These are phyloP conservation scores for Ophioninae sp. DNA, from an alignment of 2,888 invertebrate genomes.

Conservation along the genomic window DNA sequence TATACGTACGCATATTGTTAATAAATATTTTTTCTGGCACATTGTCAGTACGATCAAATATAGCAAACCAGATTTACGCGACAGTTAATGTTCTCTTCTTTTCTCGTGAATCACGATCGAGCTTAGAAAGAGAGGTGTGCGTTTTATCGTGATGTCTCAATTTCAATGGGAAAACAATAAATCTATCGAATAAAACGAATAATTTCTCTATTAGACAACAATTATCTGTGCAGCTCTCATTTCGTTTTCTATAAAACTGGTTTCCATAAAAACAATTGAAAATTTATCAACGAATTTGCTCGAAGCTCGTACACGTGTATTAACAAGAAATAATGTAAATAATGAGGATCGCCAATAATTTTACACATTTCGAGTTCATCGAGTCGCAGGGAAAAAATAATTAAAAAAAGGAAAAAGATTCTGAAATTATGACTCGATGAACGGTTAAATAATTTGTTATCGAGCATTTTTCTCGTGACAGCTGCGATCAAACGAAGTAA, in stretches of 20 bases:
- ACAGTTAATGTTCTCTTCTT: conserved; percentile 23
- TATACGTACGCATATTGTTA: conserved; percentile 67
- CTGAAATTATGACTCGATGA: background rate
- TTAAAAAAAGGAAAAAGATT: background rate
- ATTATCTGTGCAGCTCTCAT: conserved; percentile 11
- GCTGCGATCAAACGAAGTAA: conserved; percentile 44
- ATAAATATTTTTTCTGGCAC: conserved; percentile 76
- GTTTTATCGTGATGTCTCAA: conserved; percentile 27
- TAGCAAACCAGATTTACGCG: conserved; percentile 67
- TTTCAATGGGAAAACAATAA: background rate
- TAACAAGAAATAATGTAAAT: conserved; percentile 20
- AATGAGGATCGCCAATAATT: background rate
- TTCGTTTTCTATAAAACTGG: conserved; percentile 29
- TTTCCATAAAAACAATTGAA: conserved; percentile 26
- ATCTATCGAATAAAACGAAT: conserved; percentile 36
- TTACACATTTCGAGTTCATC: background rate
- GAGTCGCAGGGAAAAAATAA: background rate
- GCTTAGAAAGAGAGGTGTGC: conserved; percentile 56
- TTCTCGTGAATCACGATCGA: conserved; percentile 43
- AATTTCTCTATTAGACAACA: conserved; percentile 47
- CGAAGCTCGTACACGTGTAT: conserved; percentile 43
- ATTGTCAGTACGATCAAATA: conserved; percentile 69
- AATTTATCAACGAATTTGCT: conserved; percentile 27
- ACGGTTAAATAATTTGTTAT: conserved; percentile 25
- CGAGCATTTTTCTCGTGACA: conserved; percentile 10